Percentiles rank a stretch among this genome's conserved stretches.
Conservation (phyloP, 2,113 vertebrate species). For the Paedocypris sp. region DNA sequence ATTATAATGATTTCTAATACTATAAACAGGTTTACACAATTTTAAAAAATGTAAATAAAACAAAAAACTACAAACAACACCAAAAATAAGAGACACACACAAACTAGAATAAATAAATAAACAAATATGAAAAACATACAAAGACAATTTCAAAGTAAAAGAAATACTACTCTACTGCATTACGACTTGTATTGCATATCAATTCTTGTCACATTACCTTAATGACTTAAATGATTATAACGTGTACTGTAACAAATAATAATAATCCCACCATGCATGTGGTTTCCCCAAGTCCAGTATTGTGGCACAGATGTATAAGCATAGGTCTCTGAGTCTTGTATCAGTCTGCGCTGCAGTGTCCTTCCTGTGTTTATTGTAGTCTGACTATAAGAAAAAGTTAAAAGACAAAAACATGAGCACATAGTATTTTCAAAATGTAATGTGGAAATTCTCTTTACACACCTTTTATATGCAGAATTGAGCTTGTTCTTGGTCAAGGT, state of each 20-base stretch:
- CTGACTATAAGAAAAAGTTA: constrained; percentile 45
- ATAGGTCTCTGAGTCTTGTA: constrained; percentile 57
- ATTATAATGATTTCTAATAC: too few relatives aligned
- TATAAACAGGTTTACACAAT: too few relatives aligned
- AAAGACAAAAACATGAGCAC: background rate
- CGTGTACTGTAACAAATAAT: background rate
- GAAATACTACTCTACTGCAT: background rate
- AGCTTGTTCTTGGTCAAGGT: constrained; percentile 57
- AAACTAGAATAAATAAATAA: too few relatives aligned
- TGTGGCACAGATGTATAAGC: constrained; percentile 63
- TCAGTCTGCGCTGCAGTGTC: constrained; percentile 52
- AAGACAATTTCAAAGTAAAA: constrained; percentile 19
- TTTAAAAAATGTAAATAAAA: too few relatives aligned
- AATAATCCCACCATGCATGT: constrained; percentile 45
- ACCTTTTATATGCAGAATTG: constrained; percentile 67
- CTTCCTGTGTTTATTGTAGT: constrained; percentile 70
- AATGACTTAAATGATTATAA: too few relatives aligned
- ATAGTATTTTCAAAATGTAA: background rate
- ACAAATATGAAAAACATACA: too few relatives aligned
- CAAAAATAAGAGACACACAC: too few relatives aligned
- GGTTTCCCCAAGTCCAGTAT: constrained; percentile 65
- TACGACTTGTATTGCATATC: too few relatives aligned
- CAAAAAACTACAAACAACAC: too few relatives aligned
- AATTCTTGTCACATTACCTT: too few relatives aligned
- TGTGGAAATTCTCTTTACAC: background rate